These are phyloP conservation scores for Amphiduros pacificus DNA, from an alignment of 2,888 invertebrate species.

Conservation along the genomic window DNA sequence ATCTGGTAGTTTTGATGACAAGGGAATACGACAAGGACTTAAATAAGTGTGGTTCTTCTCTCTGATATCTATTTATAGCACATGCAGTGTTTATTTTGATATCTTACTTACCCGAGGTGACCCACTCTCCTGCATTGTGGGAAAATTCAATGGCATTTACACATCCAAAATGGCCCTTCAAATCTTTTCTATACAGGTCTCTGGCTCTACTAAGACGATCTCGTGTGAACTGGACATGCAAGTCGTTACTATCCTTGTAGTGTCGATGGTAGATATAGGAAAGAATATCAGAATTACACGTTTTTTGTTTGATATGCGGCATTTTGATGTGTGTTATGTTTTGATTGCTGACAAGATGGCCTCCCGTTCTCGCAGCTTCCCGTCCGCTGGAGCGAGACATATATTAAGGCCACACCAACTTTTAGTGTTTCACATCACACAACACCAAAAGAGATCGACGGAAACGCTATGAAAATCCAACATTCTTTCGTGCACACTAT, in stretches of 20 bases:
- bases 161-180: slow-evolving; percentile 90
- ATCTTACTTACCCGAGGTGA: slow-evolving; percentile 75
- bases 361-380: too few species aligned
- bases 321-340: neutral
- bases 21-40: too few species aligned
- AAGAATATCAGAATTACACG: neutral
- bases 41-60: too few species aligned
- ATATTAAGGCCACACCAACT: too few species aligned
- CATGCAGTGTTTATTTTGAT: neutral
- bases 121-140: slow-evolving; percentile 75
- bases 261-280: neutral
- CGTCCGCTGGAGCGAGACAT: too few species aligned
- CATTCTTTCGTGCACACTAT: too few species aligned
- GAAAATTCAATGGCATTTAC: slow-evolving; percentile 96
- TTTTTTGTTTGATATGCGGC: neutral
- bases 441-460: too few species aligned
- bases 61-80: too few species aligned
- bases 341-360: slow-evolving; percentile 2
- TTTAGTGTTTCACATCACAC: too few species aligned
- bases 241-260: neutral
- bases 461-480: too few species aligned
- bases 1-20: too few species aligned
- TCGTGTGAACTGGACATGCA: slow-evolving; percentile 13
- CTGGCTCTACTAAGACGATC: slow-evolving; percentile 30
- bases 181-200: slow-evolving; percentile 75